Evolutionary conservation across 2,113 vertebrate species (phyloP), one percentile per base, ranked within the genome.

Genomic region (Ictalurus furcatus): DNA sequence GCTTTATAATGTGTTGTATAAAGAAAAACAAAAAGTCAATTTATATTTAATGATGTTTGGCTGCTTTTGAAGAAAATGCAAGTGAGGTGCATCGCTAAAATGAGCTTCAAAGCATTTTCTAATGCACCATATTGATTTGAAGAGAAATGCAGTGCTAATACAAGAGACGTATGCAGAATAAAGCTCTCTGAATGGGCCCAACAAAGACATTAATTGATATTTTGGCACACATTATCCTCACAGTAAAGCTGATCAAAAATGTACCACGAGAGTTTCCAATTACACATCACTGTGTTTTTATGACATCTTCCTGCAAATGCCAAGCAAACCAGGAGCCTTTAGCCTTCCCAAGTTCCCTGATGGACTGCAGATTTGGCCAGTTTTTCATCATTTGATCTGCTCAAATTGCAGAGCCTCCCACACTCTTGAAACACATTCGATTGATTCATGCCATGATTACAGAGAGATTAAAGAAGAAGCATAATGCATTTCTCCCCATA

Each of bases 371-470:
- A 84, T 91, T 90, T 92, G 58, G 80, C 71, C 81, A 56, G 56
- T 87, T 90, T 90, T 88, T 90, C 87, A 88, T 89, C 78, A 90
- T 88, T 92, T 89, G 88, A 92, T 92, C 90, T 86, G 88, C 65
- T 87, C 54, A 85, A 89, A 85, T 58, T 63, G 74, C 76, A 85
- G 25, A 69, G 83, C 52, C 79, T 85, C 89, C 91, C 78, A 89
- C 87, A 85, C 76, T 54, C 89, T 90, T 79, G 79, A 86, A 84
- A 76, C 11, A 59, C 80, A 78, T 88, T 80, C 69, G 85, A 87
- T 73, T 85, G 84, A 91, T 90, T 92, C 88, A 85, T 90, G 40
- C 85, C 90, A 86, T 89, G 86, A 89, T 88, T 88, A 90, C 74
- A 85, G 84, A 79, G 23, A 0, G 8, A 30, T 30, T 52, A 54